phyloP scores from a whole-genome alignment of 2,113 vertebrate species.

The Herpailurus yagouaroundi region DNA sequence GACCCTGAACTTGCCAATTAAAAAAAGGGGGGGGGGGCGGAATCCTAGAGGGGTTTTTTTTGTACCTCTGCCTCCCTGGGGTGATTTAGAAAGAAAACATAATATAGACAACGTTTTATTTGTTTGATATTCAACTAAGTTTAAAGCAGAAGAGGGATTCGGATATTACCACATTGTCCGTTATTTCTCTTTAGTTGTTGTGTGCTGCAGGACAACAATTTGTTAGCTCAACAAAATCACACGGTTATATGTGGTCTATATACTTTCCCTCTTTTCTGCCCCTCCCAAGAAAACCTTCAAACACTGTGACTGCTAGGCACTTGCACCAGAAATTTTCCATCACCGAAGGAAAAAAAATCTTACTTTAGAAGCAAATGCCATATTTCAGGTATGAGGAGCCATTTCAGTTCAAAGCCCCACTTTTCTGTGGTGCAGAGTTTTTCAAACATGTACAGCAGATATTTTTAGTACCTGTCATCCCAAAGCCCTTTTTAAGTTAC shows the following conservation, averaged over 20 bases:
- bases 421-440: conserved; percentile 39
- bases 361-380: conserved; percentile 50
- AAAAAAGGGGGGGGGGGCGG: background rate
- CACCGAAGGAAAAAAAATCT: background rate
- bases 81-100: background rate
- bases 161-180: background rate
- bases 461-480: conserved; percentile 66
- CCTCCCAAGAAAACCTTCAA: background rate
- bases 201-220: background rate
- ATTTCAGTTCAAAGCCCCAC: conserved; percentile 56
- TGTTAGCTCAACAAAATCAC: conserved; percentile 16
- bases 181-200: conserved; percentile 32
- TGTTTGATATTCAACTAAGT: background rate
- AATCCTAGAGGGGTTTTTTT: background rate
- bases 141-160: conserved; percentile 30
- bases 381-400: conserved; percentile 48
- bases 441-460: background rate
- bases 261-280: background rate
- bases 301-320: background rate
- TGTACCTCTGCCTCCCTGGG: background rate
- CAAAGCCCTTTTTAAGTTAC: conserved; percentile 54
- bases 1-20: conserved; percentile 9
- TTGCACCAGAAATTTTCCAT: conserved; percentile 29
- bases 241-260: background rate
- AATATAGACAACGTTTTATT: background rate